Conservation (phyloP, 2,888 invertebrate genomes). For the Troides oblongomaculatus region DNA sequence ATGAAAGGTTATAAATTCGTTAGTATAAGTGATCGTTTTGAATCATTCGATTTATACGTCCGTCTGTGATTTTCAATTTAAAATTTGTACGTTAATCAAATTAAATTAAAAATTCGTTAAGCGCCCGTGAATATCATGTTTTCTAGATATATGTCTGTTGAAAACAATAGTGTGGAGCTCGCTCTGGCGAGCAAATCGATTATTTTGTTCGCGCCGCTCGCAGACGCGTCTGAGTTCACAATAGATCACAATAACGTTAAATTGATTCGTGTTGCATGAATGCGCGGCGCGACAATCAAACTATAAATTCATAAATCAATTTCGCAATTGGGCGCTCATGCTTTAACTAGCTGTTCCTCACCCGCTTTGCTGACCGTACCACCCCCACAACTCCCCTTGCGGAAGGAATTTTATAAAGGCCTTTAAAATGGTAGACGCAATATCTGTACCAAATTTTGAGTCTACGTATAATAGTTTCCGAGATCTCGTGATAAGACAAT, state of each 20-base stretch:
- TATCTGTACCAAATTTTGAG: too few species aligned
- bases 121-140: conserved; percentile 1
- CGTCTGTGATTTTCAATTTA: background rate
- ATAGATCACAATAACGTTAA: conserved; percentile 45
- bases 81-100: background rate
- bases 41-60: background rate
- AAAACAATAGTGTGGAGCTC: conserved; percentile 9
- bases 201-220: conserved; percentile 20
- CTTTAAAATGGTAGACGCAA: too few species aligned
- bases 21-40: background rate
- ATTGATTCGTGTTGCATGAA: conserved; percentile 45
- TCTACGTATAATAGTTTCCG: too few species aligned
- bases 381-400: too few species aligned
- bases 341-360: background rate
- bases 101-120: conserved; percentile 7
- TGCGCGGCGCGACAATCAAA: conserved; percentile 34
- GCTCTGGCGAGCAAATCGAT: conserved; percentile 17
- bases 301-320: conserved; percentile 29
- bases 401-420: too few species aligned
- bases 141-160: conserved; percentile 10
- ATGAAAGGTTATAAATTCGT: background rate
- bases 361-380: too few species aligned
- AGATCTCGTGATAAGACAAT: too few species aligned
- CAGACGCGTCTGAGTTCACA: conserved; percentile 33
- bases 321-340: conserved; percentile 30